Evolutionary conservation across 2,113 vertebrate species (phyloP).

Genomic region (Electrona antarctica): DNA sequence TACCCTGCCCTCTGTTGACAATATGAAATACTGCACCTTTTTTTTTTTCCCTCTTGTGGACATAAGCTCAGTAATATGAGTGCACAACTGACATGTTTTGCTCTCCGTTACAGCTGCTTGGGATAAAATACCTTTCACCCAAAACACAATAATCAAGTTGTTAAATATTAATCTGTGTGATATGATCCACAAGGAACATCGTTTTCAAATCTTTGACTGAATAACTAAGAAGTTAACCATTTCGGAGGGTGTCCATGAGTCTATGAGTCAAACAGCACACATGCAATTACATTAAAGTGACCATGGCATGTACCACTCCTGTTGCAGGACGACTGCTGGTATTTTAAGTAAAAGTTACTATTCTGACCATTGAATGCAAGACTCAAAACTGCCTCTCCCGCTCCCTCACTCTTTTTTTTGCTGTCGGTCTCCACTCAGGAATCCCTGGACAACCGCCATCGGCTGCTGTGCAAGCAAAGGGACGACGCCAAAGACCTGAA

Average conservation of each 20-base stretch:
- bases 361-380: too few relatives aligned
- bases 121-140: too few relatives aligned
- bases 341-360: too few relatives aligned
- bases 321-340: too few relatives aligned
- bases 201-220: too few relatives aligned
- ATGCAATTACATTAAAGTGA: too few relatives aligned
- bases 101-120: neutral
- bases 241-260: too few relatives aligned
- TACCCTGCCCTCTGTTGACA: slow-evolving; percentile 79
- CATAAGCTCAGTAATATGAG: slow-evolving; percentile 12
- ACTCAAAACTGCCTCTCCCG: neutral
- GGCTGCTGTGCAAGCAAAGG: slow-evolving; percentile 86
- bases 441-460: slow-evolving; percentile 86
- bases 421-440: slow-evolving; percentile 68
- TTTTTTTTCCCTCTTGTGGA: slow-evolving; percentile 8
- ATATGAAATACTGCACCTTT: slow-evolving; percentile 59
- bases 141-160: neutral
- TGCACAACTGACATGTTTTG: neutral
- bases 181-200: too few relatives aligned
- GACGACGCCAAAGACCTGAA: slow-evolving; percentile 94
- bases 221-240: too few relatives aligned
- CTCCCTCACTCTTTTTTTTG: neutral
- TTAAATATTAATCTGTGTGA: too few relatives aligned
- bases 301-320: too few relatives aligned
- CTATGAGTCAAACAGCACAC: too few relatives aligned